These are phyloP conservation scores for Henicopernis longicauda DNA, from an alignment of 2,113 vertebrate species.

Conservation along the genomic window DNA sequence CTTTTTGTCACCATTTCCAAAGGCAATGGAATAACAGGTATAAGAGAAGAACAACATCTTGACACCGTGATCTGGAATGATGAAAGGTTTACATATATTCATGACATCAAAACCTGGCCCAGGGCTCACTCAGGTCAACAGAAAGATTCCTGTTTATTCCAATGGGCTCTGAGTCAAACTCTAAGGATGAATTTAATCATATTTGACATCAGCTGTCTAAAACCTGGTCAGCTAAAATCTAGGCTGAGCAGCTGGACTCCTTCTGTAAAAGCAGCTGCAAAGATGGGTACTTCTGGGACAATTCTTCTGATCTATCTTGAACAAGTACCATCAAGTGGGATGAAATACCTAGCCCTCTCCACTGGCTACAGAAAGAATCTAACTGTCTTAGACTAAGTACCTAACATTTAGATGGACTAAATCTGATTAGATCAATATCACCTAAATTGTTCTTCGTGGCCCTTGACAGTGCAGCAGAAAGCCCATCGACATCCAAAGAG, in stretches of 20 bases:
- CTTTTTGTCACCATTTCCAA: neutral
- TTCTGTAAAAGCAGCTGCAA: neutral
- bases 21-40: neutral
- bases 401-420: neutral
- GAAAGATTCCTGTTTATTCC: neutral
- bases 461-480: neutral
- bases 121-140: neutral
- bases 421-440: conserved; percentile 4
- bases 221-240: neutral
- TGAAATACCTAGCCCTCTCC: neutral
- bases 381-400: neutral
- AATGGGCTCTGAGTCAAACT: neutral
- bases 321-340: neutral
- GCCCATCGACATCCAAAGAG: neutral
- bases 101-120: neutral
- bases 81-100: neutral
- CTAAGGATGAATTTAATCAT: conserved; percentile 11
- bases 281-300: neutral
- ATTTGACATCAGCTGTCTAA: neutral
- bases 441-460: neutral
- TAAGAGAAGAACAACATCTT: neutral
- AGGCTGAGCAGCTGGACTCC: neutral
- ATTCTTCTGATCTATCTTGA: neutral
- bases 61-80: neutral
- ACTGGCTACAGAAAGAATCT: neutral